A percentile compares a stretch with the other conserved stretches of the same genome.
These are phyloP conservation scores for Lerema accius DNA, from an alignment of 1,140 invertebrate genomes.

Conservation along the genomic window DNA sequence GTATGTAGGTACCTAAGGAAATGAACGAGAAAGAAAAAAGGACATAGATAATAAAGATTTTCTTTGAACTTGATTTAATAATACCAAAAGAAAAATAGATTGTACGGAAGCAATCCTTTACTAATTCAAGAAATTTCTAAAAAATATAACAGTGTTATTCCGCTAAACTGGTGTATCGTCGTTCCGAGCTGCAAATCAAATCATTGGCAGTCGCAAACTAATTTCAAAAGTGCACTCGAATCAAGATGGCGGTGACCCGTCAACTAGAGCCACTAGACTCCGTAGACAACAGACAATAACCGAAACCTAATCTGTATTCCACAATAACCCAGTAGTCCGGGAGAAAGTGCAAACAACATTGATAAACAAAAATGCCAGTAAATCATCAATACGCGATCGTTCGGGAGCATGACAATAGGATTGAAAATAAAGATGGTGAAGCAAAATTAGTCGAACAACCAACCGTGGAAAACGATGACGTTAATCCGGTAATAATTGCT, in stretches of 20 bases:
- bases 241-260: constrained; percentile 52
- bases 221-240: constrained; percentile 58
- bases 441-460: constrained; percentile 47
- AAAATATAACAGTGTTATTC: no score
- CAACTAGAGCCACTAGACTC: constrained; percentile 41
- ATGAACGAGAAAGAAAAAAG: no score
- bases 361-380: constrained; percentile 43
- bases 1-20: no score
- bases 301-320: constrained; percentile 61
- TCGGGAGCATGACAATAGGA: constrained; percentile 27
- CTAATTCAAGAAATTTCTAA: no score
- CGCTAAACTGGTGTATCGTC: no score
- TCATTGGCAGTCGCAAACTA: constrained; percentile 50
- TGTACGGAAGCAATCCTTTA: no score
- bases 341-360: constrained; percentile 54
- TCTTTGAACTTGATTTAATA: no score
- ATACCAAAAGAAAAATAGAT: no score
- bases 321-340: constrained; percentile 53
- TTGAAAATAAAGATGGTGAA: constrained; percentile 47
- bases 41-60: no score
- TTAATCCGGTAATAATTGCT: constrained; percentile 42
- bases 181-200: constrained; percentile 31
- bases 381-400: constrained; percentile 39
- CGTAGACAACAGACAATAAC: constrained; percentile 55
- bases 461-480: constrained; percentile 37